Evolutionary conservation across 1,140 invertebrate genomes (phyloP), one percentile per base, ranked within the genome.

Genomic region (Melanaphis sacchari): DNA sequence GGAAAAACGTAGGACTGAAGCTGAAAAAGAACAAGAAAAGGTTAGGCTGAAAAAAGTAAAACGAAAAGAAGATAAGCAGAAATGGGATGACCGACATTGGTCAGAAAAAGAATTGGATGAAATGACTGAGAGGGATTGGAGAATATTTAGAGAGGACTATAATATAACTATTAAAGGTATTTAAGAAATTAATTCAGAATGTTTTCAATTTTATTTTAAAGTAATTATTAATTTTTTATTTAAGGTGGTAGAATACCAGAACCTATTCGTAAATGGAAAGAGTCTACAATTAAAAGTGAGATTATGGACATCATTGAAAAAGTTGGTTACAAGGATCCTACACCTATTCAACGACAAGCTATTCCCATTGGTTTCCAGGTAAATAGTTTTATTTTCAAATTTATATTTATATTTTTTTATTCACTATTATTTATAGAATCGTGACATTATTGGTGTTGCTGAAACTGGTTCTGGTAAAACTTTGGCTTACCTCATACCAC

Each of bases 91-190:
- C 95, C 96, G 99, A 43, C 99, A 99, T 95, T 99, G 99, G 99
- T 98, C 97, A 36, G 98, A 99, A 94, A 99, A 99, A 95, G 96
- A 97, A 24, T 95, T 97, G 0, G 96, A 97, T 90, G 99, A 99
- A 96, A 99, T 99, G 99, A 99, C 98, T 22, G 99, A 99, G 95
- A 96, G 99, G 95, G 99, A 99, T 96, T 99, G 99, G 99, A 97
- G 99, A 95, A 99, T 99, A 94, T 99, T 99, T 95, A 97, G 99
- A 94, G 99, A 99, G 96, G 99, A 99, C 96, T 99, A 99, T 95
- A 99, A 99, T 95, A 99, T 99, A 87, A 98, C 98, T 9, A 99
- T 99, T 88, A 99, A 99, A 95, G 99, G 96, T 95, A 38, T 91
- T 93, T 89, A 0, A 38, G 9, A 89, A 89, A 38, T 7, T 11